Percentiles rank a stretch among this genome's conserved stretches.
Conservation (phyloP, 2,797 vertebrate genomes). For the Propithecus deckenii region DNA sequence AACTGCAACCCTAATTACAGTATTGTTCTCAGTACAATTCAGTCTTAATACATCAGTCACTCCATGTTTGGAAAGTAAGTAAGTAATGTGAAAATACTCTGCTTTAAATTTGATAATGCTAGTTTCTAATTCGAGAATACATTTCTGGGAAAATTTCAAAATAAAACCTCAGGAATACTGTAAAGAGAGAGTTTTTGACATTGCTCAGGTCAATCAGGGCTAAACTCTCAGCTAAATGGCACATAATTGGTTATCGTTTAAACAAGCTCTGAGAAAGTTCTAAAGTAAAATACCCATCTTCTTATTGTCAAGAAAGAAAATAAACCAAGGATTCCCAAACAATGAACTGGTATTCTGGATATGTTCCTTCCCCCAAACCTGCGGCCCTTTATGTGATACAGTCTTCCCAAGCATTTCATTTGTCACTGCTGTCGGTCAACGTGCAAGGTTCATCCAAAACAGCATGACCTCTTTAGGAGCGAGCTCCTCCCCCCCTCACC, state of each 20-base stretch:
- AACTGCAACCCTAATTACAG: slow-evolving; percentile 58
- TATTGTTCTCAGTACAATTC: slow-evolving; percentile 41
- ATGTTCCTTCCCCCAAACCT: not conserved
- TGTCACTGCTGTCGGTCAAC: not conserved
- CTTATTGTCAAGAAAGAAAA: slow-evolving; percentile 28
- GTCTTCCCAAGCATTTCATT: not conserved
- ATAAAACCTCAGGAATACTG: slow-evolving; percentile 10
- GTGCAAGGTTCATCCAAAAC: not conserved
- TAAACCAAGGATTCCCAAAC: not conserved
- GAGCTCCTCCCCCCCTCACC: not conserved
- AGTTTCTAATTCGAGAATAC: slow-evolving; percentile 41
- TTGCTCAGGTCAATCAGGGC: not conserved
- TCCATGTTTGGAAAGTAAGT: slow-evolving; percentile 11
- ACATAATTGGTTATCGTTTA: not conserved
- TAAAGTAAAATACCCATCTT: not conserved
- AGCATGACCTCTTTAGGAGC: not conserved
- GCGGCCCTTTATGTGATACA: not conserved
- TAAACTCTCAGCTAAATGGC: not conserved
- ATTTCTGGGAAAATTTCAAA: slow-evolving; percentile 24
- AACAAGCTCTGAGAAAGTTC: not conserved
- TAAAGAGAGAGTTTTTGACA: not conserved
- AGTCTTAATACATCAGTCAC: slow-evolving; percentile 41
- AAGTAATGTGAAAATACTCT: slow-evolving; percentile 25
- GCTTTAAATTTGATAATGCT: slow-evolving; percentile 34
- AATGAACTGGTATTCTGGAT: not conserved